Conservation (phyloP, 2,888 invertebrate species). For the Tiliacea citrago region DNA sequence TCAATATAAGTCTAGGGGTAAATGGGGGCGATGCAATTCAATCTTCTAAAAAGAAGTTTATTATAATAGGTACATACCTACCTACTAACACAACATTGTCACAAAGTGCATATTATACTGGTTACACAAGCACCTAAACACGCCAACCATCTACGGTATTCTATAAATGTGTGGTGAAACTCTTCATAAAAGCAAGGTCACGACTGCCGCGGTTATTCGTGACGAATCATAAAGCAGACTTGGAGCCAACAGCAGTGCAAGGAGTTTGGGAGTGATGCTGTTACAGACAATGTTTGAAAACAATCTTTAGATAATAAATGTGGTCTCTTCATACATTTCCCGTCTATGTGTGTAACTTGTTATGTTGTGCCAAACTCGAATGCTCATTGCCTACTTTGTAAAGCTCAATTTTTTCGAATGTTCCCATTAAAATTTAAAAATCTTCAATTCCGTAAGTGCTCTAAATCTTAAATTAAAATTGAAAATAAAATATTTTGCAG, state of each 20-base stretch:
- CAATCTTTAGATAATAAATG: slow-evolving; percentile 55
- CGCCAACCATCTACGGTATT: slow-evolving; percentile 8
- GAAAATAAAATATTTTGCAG: slow-evolving; percentile 59
- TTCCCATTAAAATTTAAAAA: slow-evolving; percentile 28
- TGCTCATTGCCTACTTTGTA: slow-evolving; percentile 61
- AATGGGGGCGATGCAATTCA: slow-evolving; percentile 65
- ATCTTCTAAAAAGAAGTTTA: slow-evolving; percentile 42
- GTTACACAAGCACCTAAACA: slow-evolving; percentile 36
- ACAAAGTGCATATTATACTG: slow-evolving; percentile 34
- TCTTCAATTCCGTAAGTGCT: slow-evolving; percentile 51
- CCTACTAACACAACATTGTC: slow-evolving; percentile 24
- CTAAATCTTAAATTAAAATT: slow-evolving; percentile 50
- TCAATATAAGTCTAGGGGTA: slow-evolving; percentile 44
- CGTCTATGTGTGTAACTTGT: slow-evolving; percentile 55
- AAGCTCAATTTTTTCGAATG: slow-evolving; percentile 55
- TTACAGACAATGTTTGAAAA: slow-evolving; percentile 24
- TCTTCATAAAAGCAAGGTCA: slow-evolving; percentile 19
- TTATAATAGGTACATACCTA: slow-evolving; percentile 22
- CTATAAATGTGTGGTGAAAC: slow-evolving; percentile 26
- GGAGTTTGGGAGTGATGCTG: slow-evolving; percentile 13
- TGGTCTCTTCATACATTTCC: slow-evolving; percentile 54
- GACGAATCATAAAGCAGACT: slow-evolving; percentile 11
- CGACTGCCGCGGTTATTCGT: not conserved
- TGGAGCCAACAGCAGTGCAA: slow-evolving; percentile 13
- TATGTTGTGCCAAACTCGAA: slow-evolving; percentile 71